phyloP scores from a whole-genome alignment of 2,113 vertebrate species.

The Phalacrocorax brasilianus region DNA sequence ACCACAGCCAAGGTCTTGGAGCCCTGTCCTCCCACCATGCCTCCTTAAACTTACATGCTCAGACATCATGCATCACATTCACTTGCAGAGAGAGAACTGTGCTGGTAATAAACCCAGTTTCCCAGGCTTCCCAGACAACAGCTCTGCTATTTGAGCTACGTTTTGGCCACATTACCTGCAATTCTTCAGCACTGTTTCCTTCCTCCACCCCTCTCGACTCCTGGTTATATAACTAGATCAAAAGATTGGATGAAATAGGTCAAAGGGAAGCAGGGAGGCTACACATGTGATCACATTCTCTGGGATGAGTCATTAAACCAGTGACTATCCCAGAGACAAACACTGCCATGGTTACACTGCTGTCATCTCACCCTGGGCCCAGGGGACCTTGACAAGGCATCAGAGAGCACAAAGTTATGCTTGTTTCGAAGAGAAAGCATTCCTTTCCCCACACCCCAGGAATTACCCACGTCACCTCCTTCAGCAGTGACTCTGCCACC shows the following conservation, averaged over 20 bases:
- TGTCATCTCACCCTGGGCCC: conserved; percentile 38
- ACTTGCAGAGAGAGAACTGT: background rate
- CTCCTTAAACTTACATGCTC: background rate
- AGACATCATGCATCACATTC: background rate
- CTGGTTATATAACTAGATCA: conserved; percentile 60
- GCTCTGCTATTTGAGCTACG: background rate
- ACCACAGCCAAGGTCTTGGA: background rate
- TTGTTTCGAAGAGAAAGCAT: background rate
- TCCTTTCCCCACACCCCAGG: background rate
- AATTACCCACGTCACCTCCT: background rate
- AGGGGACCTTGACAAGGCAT: conserved; percentile 18
- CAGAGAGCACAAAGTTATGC: background rate
- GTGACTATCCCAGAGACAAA: conserved; percentile 48
- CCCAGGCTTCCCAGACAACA: conserved; percentile 18
- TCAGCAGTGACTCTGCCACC: background rate
- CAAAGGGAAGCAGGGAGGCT: conserved; percentile 61
- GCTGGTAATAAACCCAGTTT: background rate
- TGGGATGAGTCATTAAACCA: conserved; percentile 58
- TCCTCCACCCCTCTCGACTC: background rate
- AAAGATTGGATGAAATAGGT: conserved; percentile 66
- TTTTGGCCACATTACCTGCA: conserved; percentile 33
- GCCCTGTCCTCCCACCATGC: background rate
- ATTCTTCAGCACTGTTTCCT: background rate
- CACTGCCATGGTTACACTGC: conserved; percentile 41
- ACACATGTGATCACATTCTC: conserved; percentile 44